phyloP scores from a whole-genome alignment of 2,888 invertebrate genomes.

The Ametastegia equiseti region DNA sequence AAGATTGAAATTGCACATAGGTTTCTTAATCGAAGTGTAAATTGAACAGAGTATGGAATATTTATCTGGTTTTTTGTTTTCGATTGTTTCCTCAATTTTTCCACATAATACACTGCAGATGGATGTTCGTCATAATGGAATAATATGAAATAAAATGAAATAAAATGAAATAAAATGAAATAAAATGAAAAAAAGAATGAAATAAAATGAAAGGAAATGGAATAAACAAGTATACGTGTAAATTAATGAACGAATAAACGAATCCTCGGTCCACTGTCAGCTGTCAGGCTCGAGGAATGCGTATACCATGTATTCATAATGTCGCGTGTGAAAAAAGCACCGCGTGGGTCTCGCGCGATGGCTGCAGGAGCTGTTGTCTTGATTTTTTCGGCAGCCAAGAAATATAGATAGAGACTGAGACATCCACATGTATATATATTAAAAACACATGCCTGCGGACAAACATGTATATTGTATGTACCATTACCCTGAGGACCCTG shows the following conservation, averaged over 20 bases:
- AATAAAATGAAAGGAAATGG: not conserved
- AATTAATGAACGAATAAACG: not conserved
- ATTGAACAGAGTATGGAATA: too few species aligned
- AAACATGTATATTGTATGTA: too few species aligned
- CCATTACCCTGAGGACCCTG: too few species aligned
- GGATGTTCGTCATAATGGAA: too few species aligned
- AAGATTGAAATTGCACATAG: too few species aligned
- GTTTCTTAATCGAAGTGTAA: too few species aligned
- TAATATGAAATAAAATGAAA: too few species aligned
- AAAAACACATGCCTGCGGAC: not conserved
- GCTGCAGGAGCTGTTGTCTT: not conserved
- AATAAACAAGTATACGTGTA: not conserved
- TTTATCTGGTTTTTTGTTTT: too few species aligned
- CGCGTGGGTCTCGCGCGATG: not conserved
- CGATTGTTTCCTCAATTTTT: too few species aligned
- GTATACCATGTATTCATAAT: too few species aligned
- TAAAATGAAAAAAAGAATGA: not conserved
- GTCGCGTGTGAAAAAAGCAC: slow-evolving; percentile 4
- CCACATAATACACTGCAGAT: too few species aligned
- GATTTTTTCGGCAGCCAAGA: not conserved
- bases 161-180: too few species aligned
- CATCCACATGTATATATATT: not conserved
- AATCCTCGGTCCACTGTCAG: not conserved
- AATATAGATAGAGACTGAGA: not conserved
- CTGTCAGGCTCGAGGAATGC: not conserved